phyloP scores from a whole-genome alignment of 2,888 invertebrate species.

The Leptopterna dolabrata region DNA sequence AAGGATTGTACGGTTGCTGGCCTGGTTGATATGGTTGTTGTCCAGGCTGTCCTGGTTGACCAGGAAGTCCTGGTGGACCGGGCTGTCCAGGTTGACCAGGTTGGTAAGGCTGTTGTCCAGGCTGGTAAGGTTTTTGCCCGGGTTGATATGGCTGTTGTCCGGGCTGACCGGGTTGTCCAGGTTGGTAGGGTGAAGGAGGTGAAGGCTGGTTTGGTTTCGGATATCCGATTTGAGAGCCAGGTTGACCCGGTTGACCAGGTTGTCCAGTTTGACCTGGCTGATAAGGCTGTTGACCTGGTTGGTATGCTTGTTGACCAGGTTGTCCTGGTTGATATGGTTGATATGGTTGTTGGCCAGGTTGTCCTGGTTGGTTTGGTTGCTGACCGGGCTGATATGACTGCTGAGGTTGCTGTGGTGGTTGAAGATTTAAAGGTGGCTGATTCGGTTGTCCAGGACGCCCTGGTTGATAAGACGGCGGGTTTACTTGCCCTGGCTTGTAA shows the following conservation, averaged over 20 bases:
- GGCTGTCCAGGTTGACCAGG: conserved; percentile 63
- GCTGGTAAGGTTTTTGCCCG: not conserved
- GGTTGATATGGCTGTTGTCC: conserved; percentile 65
- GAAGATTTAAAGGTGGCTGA: not conserved
- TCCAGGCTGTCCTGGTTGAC: conserved; percentile 54
- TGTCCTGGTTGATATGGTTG: conserved; percentile 57
- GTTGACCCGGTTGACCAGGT: conserved; percentile 38
- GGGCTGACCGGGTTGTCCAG: conserved; percentile 65
- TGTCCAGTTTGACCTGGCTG: not conserved
- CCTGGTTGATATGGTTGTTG: conserved; percentile 64
- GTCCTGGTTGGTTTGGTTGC: conserved; percentile 36
- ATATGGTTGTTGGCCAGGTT: not conserved
- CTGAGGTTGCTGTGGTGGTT: conserved; percentile 6
- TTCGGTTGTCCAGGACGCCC: conserved; percentile 27
- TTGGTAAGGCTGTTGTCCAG: no score
- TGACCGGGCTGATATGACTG: conserved; percentile 3
- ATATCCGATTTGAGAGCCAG: conserved; percentile 55
- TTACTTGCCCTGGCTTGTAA: conserved; percentile 29
- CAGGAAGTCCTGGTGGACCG: conserved; percentile 62
- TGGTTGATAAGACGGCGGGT: conserved; percentile 13
- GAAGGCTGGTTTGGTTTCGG: conserved; percentile 65
- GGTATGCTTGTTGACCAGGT: conserved; percentile 29
- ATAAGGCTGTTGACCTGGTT: conserved; percentile 65
- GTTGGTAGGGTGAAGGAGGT: conserved; percentile 49
- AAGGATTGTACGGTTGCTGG: conserved; percentile 55